phyloP scores from a whole-genome alignment of 2,113 vertebrate genomes.

The Ursus arctos region DNA sequence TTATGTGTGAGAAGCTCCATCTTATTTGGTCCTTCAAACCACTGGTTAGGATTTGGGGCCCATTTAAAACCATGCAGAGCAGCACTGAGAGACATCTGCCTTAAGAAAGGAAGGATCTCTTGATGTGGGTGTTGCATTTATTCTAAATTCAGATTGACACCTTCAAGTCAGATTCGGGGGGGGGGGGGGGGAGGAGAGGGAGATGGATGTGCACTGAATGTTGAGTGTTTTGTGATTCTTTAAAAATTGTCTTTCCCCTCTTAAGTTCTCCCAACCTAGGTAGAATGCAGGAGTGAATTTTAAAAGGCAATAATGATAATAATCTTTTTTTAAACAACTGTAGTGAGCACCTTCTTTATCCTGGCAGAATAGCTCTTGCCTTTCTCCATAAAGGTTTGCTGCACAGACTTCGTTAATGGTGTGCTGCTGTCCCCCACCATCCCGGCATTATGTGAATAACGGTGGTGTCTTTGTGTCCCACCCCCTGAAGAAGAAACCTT shows the following conservation, averaged over 20 bases:
- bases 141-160: constrained; percentile 86
- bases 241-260: constrained; percentile 77
- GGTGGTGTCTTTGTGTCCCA: constrained; percentile 86
- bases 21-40: constrained; percentile 65
- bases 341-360: constrained; percentile 83
- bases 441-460: constrained; percentile 84
- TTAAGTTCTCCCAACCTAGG: constrained; percentile 80
- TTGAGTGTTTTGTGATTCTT: constrained; percentile 83
- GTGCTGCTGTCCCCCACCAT: constrained; percentile 83
- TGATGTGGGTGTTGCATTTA: constrained; percentile 85
- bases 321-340: constrained; percentile 74
- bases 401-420: constrained; percentile 82
- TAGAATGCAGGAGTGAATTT: constrained; percentile 82
- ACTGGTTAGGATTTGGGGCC: constrained; percentile 79
- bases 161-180: constrained; percentile 74
- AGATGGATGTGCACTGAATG: constrained; percentile 82
- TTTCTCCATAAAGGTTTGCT: constrained; percentile 82
- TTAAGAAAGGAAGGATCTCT: constrained; percentile 83
- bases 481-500: constrained; percentile 88
- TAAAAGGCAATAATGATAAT: constrained; percentile 80
- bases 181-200: neutral
- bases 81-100: constrained; percentile 76
- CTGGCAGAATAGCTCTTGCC: constrained; percentile 78
- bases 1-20: constrained; percentile 82
- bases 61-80: constrained; percentile 81